Evolutionary conservation across 2,797 vertebrate species (phyloP).

Genomic region (Gymnopithys bicolor): DNA sequence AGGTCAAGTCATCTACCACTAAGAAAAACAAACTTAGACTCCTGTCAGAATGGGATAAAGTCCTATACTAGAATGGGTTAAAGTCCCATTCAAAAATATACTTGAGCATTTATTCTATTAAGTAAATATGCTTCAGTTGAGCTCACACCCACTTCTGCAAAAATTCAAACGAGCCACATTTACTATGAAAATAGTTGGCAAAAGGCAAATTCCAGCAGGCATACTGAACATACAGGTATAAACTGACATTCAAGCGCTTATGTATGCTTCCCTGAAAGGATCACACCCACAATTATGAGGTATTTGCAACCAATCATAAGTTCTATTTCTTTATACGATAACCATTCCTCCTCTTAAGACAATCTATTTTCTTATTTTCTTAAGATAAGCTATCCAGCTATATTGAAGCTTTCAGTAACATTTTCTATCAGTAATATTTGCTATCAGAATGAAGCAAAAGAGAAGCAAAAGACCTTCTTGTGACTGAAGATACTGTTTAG

Average conservation of each 20-base stretch:
- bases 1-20: neutral
- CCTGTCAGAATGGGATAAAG: neutral
- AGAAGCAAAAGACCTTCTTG: neutral
- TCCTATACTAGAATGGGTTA: neutral
- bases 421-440: neutral
- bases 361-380: neutral
- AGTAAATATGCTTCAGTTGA: neutral
- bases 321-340: neutral
- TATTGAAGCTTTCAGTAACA: neutral
- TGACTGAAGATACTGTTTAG: neutral
- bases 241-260: neutral
- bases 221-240: constrained; percentile 49
- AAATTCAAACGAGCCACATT: constrained; percentile 43
- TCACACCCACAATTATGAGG: neutral
- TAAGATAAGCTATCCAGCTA: neutral
- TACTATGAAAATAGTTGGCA: constrained; percentile 56
- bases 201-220: constrained; percentile 47
- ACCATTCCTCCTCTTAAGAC: neutral
- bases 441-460: neutral
- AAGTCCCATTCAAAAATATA: neutral
- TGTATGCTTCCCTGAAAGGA: neutral
- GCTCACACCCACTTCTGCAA: constrained; percentile 27
- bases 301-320: neutral
- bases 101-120: neutral
- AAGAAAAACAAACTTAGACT: neutral